Conservation (phyloP, 2,113 vertebrate genomes). For the Danionella cerebrum region DNA sequence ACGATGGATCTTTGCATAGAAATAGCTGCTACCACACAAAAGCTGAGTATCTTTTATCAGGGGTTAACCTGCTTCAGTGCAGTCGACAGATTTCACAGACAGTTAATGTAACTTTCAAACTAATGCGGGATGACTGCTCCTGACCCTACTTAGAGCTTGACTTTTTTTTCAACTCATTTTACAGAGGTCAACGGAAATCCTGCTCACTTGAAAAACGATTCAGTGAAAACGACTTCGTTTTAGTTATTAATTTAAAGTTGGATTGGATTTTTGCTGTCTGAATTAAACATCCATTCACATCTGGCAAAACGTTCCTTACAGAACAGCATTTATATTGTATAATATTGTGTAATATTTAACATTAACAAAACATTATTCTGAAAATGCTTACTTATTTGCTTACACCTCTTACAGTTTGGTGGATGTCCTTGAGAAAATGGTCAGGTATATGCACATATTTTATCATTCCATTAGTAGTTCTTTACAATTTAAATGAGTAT, state of each 20-base stretch:
- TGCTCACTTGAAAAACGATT: background rate
- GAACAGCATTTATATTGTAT: too few species aligned
- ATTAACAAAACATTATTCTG: too few species aligned
- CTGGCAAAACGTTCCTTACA: too few species aligned
- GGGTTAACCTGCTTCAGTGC: background rate
- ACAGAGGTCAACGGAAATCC: background rate
- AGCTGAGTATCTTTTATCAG: background rate
- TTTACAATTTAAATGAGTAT: slow-evolving; percentile 16
- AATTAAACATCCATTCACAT: too few species aligned
- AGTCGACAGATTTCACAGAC: slow-evolving; percentile 3
- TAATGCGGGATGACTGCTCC: background rate
- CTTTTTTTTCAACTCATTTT: background rate
- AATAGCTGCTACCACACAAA: background rate
- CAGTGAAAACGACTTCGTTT: background rate
- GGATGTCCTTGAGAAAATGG: background rate
- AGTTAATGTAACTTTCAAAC: background rate
- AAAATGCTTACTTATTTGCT: background rate
- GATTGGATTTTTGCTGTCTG: too few species aligned
- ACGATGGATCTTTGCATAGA: too few species aligned
- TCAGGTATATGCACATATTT: slow-evolving; percentile 16
- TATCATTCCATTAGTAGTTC: slow-evolving; percentile 1
- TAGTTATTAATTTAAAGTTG: background rate
- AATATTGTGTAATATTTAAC: too few species aligned
- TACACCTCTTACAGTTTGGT: background rate
- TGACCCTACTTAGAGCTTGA: background rate